phyloP scores from a whole-genome alignment of 2,888 invertebrate genomes.

The Polyploca ridens region DNA sequence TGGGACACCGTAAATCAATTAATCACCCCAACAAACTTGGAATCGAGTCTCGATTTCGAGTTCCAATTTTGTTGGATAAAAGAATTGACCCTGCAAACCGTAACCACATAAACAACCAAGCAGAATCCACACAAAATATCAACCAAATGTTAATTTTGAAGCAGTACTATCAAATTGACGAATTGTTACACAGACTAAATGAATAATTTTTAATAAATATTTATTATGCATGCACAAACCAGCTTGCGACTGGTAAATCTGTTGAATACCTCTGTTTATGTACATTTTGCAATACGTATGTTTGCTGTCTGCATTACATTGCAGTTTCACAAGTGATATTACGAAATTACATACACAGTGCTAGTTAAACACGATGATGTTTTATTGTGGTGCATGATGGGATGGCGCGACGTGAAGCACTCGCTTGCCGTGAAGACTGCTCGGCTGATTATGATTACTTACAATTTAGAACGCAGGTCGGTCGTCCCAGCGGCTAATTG shows the following conservation, averaged over 20 bases:
- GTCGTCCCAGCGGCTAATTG: slow-evolving; percentile 91
- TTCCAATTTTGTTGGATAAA: slow-evolving; percentile 70
- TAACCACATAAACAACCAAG: slow-evolving; percentile 68
- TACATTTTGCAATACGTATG: not conserved
- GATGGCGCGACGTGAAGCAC: slow-evolving; percentile 20
- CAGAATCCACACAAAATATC: slow-evolving; percentile 59
- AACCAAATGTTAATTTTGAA: slow-evolving; percentile 20
- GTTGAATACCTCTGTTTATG: not conserved
- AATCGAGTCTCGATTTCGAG: slow-evolving; percentile 38
- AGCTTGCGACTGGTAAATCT: not conserved
- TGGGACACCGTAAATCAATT: slow-evolving; percentile 78
- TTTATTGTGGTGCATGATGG: slow-evolving; percentile 13
- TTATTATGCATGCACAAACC: not conserved
- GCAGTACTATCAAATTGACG: not conserved
- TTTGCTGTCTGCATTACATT: not conserved
- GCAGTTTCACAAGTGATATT: not conserved
- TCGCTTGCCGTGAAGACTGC: slow-evolving; percentile 51
- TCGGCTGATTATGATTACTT: slow-evolving; percentile 71
- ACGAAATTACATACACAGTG: not conserved
- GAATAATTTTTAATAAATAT: not conserved
- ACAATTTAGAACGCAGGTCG: slow-evolving; percentile 89
- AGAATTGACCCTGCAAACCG: slow-evolving; percentile 76
- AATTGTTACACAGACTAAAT: slow-evolving; percentile 8
- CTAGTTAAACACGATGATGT: slow-evolving; percentile 15
- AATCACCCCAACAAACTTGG: slow-evolving; percentile 71